phyloP scores from a whole-genome alignment of 2,113 vertebrate genomes.

The Burhinus oedicnemus region DNA sequence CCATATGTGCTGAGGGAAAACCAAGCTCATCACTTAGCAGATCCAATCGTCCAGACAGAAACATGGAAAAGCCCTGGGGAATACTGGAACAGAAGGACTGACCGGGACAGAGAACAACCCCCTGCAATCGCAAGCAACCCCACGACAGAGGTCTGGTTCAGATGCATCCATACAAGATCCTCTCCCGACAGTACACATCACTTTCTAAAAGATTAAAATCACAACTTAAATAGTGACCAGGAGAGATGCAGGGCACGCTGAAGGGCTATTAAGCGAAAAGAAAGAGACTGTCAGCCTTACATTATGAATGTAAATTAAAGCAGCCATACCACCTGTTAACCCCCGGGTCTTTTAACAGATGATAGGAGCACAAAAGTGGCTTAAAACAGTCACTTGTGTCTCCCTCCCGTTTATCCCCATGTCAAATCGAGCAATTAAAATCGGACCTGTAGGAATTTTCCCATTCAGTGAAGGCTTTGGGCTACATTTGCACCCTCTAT shows the following conservation, averaged over 20 bases:
- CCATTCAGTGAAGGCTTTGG: background rate
- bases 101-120: background rate
- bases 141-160: background rate
- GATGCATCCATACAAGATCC: background rate
- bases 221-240: background rate
- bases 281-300: background rate
- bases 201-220: background rate
- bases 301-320: background rate
- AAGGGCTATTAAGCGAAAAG: background rate
- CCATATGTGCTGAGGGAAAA: accelerated
- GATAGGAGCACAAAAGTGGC: background rate
- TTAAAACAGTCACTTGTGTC: background rate
- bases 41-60: background rate
- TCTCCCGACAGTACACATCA: background rate
- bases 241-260: background rate
- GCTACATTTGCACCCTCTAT: background rate
- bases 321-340: background rate
- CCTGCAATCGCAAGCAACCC: background rate
- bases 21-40: background rate
- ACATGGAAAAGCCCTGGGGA: accelerated
- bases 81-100: background rate
- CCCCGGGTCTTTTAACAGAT: background rate
- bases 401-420: background rate
- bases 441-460: background rate
- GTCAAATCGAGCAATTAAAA: background rate